Evolutionary conservation across 2,797 vertebrate genomes (phyloP), one percentile per base, ranked within the genome.

Genomic region (Enteromius treurensis): DNA sequence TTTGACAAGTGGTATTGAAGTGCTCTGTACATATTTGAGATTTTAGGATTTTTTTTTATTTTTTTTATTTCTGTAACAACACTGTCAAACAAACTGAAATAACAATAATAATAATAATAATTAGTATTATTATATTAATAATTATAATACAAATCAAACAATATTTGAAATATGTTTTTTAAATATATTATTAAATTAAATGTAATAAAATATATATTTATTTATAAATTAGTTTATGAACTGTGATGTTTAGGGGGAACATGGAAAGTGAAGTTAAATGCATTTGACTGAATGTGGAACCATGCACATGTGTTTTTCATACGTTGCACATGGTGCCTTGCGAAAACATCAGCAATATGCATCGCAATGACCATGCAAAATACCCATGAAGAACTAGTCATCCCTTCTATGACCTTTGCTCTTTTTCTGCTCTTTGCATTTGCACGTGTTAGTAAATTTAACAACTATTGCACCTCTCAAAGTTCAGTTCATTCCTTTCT

Each of bases 381-480:
- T 5, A 77, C 0, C 49, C 73, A 69, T 82, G 13, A 68, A 76
- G 47, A 77, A 51, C 42, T 45, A 68, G 37, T 83, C 82, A 71
- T 83, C 55, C 74, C 55, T 21, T 62, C 21, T 49, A 49, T 40
- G 67, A 71, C 65, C 75, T 71, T 55, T 82, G 81, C 73, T 45
- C 81, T 71, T 78, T 71, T 73, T 45, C 65, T 49, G 40, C 67
- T 37, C 53, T 70, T 34, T 71, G n/a, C 40, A 55, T 73, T 70
- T 71, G 21, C 65, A 78, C 14, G 3, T 58, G 64, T 67, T 42
- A 32, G 60, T 37, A 51, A 82, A 77, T 77, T 77, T 82, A 82
- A 53, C 62, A 55, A n/a, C 49, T 67, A 29, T 67, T 55, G 42
- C 70, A 17, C 3, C n/a, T 77, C 62, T 75, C 3, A 76, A 82